phyloP scores from a whole-genome alignment of 2,797 vertebrate genomes.

The Schizothorax lantsangensis region DNA sequence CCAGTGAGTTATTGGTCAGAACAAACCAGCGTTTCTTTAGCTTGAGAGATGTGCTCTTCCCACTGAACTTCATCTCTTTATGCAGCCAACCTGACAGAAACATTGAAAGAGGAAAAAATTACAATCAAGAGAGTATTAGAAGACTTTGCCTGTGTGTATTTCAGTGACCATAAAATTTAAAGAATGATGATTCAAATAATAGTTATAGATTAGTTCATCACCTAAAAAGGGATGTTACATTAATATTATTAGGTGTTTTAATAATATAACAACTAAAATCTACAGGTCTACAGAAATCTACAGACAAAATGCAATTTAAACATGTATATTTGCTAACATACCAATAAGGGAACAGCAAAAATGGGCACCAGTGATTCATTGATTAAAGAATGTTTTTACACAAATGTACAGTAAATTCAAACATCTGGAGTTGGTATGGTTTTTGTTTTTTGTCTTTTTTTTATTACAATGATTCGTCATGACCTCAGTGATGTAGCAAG shows the following conservation, averaged over 20 bases:
- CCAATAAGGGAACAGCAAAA: background rate
- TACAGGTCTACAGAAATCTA: background rate
- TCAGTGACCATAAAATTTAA: no score
- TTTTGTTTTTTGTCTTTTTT: background rate
- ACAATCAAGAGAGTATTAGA: background rate
- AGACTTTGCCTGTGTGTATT: background rate
- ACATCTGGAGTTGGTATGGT: background rate
- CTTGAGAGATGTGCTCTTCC: constrained; percentile 88
- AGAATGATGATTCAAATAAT: background rate
- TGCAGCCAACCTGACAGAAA: constrained; percentile 86
- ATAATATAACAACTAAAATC: background rate
- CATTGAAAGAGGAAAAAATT: background rate
- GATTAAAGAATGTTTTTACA: background rate
- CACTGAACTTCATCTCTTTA: constrained; percentile 89
- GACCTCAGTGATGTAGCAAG: background rate
- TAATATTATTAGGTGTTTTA: background rate
- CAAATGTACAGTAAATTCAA: background rate
- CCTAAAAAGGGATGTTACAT: background rate
- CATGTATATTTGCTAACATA: background rate
- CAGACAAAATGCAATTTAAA: background rate
- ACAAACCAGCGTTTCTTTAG: constrained; percentile 96
- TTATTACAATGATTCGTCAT: background rate
- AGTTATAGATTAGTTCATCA: background rate
- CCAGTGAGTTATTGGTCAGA: constrained; percentile 87
- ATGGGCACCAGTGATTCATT: background rate